A percentile compares a stretch with the other conserved stretches of the same genome.
These are phyloP conservation scores for Junonia oenone DNA, from an alignment of 2,888 invertebrate genomes.

Conservation along the genomic window DNA sequence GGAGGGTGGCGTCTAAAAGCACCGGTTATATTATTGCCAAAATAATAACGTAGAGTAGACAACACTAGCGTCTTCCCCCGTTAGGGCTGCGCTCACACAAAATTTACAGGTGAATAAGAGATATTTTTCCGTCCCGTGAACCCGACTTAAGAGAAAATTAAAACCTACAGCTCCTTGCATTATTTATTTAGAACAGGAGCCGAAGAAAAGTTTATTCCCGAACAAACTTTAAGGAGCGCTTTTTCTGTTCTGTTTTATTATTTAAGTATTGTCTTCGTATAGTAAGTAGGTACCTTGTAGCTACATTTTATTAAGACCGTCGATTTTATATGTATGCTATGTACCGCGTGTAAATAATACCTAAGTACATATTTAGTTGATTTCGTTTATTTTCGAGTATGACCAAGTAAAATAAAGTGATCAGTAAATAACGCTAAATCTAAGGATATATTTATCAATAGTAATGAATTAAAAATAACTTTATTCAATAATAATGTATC, in stretches of 20 bases:
- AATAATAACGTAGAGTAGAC: conserved; percentile 57
- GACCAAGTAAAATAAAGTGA: too few relatives aligned
- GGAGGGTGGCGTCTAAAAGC: conserved; percentile 48
- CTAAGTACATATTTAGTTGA: too few relatives aligned
- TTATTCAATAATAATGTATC: too few relatives aligned
- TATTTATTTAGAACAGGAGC: conserved; percentile 11
- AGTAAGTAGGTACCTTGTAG: too few relatives aligned
- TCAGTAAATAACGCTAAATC: too few relatives aligned
- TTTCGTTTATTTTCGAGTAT: too few relatives aligned
- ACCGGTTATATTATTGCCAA: conserved; percentile 66
- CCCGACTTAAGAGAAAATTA: conserved; percentile 13
- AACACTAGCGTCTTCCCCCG: conserved; percentile 41
- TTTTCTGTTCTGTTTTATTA: background rate
- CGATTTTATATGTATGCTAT: too few relatives aligned
- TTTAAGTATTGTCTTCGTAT: background rate
- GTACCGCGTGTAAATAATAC: too few relatives aligned
- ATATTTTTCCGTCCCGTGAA: conserved; percentile 11
- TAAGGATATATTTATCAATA: too few relatives aligned
- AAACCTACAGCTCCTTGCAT: conserved; percentile 12
- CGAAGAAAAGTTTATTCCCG: conserved; percentile 10
- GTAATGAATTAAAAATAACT: too few relatives aligned
- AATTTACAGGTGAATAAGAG: conserved; percentile 13
- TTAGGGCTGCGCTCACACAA: conserved; percentile 36
- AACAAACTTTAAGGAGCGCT: background rate
- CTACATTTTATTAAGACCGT: too few relatives aligned